Evolutionary conservation across 1,140 invertebrate genomes (phyloP), one percentile per base, ranked within the genome.

Genomic region (Parapsyche elsis): DNA sequence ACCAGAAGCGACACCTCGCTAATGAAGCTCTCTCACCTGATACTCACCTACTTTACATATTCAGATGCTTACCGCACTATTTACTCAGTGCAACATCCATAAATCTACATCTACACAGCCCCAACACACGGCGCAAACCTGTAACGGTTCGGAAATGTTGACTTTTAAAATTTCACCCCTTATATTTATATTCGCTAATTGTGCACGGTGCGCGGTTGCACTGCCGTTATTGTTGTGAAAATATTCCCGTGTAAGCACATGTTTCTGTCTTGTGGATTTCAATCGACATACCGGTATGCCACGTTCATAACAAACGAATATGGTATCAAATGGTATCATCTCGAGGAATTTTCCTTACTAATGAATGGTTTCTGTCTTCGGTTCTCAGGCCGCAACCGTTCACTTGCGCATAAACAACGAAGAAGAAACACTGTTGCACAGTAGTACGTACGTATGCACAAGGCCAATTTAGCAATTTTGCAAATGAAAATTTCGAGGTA

Each of bases 291-390:
- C 81, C 78, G 75, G 81, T 80, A 78, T 67, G 71, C 64, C 64
- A 76, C 59, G 81, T 80, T 82, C 78, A 83, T 83, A 83, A 83
- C 81, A 78, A 78, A 83, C 81, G 79, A 83, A 81, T 83, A 75
- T 53, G 76, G 74, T 83, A 83, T 83, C 81, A 79, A 81, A 81
- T 77, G 76, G 81, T 83, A 83, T 83, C 81, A 83, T 83, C 81
- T 75, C 76, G 75, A 38, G 49, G 45, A 80, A 73, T 81, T 78
- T 81, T 38, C 79, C 71, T 70, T 57, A 45, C 81, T 83, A 83
- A 83, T 83, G 81, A 83, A 81, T 74, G 81, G 81, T 80, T 21
- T 79, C 76, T 81, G 78, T 53, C 21, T 74, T 78, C 61, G 78
- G 71, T 83, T 83, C 81, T 71, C 81, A 81, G 59, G 79, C 75